A percentile compares a stretch with the other conserved stretches of the same genome.
Evolutionary conservation across 2,113 vertebrate species (phyloP).

Genomic region (Otis tarda): DNA sequence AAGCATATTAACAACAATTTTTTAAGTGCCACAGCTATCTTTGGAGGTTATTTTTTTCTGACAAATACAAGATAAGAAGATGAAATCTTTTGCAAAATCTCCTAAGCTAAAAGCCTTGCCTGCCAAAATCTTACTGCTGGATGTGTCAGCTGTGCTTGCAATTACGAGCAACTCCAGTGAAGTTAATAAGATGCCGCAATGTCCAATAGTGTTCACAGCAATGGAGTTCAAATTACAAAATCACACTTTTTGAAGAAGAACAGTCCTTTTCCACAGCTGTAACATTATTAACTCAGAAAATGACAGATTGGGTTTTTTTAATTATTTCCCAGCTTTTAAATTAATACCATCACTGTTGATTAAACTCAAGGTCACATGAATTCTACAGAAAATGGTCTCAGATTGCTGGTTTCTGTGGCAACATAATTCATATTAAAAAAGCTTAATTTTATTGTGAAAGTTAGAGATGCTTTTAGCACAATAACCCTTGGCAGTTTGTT

Average conservation of each 20-base stretch:
- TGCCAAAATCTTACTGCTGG: neutral
- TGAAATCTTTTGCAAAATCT: neutral
- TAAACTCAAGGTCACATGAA: neutral
- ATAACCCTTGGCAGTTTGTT: neutral
- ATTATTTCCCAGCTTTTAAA: neutral
- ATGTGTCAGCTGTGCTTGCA: neutral
- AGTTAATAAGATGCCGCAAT: neutral
- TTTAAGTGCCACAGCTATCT: neutral
- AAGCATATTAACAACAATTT: slow-evolving; percentile 11
- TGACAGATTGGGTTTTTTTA: neutral
- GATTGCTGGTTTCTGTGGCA: slow-evolving; percentile 48
- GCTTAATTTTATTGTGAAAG: slow-evolving; percentile 6
- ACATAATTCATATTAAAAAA: neutral
- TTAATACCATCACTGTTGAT: neutral
- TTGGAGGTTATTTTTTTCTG: neutral
- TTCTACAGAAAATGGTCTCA: neutral
- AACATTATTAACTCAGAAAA: neutral
- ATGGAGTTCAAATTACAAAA: slow-evolving; percentile 1
- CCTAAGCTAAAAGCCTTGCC: neutral
- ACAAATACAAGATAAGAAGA: neutral
- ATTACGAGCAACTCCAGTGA: neutral
- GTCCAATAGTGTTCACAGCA: neutral
- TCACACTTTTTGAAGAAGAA: neutral
- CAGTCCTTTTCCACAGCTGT: neutral
- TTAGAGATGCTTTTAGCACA: neutral